Base-by-base conservation (phyloP, 2,113 vertebrate genomes). In the Chionodraco myersi region DNA sequence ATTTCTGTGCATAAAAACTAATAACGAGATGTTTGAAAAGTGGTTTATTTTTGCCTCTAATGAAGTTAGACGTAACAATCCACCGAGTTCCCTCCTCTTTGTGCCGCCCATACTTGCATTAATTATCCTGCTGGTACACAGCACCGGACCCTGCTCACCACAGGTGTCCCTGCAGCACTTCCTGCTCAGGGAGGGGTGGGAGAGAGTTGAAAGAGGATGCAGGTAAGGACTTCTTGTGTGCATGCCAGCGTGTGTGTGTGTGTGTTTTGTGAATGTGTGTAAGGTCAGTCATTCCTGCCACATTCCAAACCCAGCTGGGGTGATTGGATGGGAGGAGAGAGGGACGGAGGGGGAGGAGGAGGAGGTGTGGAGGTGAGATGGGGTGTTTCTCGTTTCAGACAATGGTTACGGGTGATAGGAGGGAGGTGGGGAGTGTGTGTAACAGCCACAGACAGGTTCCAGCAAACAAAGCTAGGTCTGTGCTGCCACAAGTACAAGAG, bases 401-500 rank as follows among this genome's bases (percentile, higher is more conserved):
- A 93, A 91, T 90, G 89, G 91, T 91, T 91, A 88, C 66, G 89
- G 85, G 85, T 88, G 83, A 89, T 81, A 86, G 89, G 87, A 82
- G 85, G 88, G 89, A 85, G 89, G 86, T 66, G 56, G 70, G 61
- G 77, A 57, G 64, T 60, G 79, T 75, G 70, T 54, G 49, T 74
- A 79, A 85, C 84, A 91, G 86, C 80, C 78, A 80, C 68, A 91
- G 91, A 90, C 92, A 92, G 90, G 88, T 89, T 88, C 79, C 70
- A 74, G 94, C 94, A 94, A 94, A 96, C 95, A 97, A 98, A 97
- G 96, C 96, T 95, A 87, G 88, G 94, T 96, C 94, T 97, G 96
- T 97, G 80, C 87, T 82, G 85, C 87, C 91, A 96, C 94, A 96
- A 96, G 96, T 96, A 96, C 92, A 92, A 92, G 89, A 90, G 70